Percentiles rank a stretch among this genome's conserved stretches.
Conservation (phyloP, 2,113 vertebrate genomes). For the Haliaeetus leucogaster region DNA sequence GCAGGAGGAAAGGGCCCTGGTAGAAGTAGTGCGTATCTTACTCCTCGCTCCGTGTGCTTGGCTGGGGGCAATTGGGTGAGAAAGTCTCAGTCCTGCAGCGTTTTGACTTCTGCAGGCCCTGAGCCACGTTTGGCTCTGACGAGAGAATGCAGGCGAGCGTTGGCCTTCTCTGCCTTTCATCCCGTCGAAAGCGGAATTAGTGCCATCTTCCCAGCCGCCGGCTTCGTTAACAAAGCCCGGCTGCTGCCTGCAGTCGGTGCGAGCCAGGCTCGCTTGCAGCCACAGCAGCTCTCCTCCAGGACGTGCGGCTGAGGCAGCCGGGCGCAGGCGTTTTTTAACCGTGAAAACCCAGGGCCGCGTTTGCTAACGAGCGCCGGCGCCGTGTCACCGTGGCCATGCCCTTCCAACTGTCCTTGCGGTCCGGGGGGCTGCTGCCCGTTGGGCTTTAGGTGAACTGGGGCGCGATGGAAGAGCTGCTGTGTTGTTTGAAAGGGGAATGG, state of each 20-base stretch:
- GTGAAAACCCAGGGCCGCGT: neutral
- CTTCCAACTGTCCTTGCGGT: neutral
- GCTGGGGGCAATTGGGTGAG: neutral
- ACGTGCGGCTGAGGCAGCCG: constrained; percentile 9
- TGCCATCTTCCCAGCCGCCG: neutral
- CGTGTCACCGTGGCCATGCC: accelerated
- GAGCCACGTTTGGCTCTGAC: neutral
- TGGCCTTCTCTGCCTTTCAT: neutral
- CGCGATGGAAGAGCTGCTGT: neutral
- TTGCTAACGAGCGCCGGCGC: accelerated
- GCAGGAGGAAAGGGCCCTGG: neutral
- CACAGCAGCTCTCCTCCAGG: neutral
- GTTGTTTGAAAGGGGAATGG: neutral
- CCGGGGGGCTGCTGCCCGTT: neutral
- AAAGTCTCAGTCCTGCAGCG: neutral
- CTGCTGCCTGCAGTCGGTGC: neutral
- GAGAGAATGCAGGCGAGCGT: neutral
- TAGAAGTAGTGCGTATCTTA: neutral
- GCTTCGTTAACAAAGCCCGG: neutral
- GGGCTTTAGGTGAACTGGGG: neutral
- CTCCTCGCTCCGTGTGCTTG: neutral
- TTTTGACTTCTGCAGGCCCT: neutral
- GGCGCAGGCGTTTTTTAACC: neutral
- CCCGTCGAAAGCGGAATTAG: neutral
- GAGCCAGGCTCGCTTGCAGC: neutral